Evolutionary conservation across 2,797 vertebrate genomes (phyloP).

Genomic region (Odontamblyopus lacepedii): DNA sequence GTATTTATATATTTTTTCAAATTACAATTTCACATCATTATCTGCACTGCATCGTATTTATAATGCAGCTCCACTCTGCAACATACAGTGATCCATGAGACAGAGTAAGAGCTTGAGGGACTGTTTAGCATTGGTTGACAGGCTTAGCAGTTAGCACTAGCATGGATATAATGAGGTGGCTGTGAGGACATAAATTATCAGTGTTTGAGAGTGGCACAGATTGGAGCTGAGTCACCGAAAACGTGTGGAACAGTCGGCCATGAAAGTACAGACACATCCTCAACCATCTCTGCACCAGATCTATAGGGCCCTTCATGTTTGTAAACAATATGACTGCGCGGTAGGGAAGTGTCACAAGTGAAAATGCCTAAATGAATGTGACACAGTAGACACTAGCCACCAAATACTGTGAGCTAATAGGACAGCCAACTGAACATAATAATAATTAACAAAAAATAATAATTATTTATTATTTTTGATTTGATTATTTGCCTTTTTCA

Average conservation of each 20-base stretch:
- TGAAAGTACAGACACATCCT: slow-evolving; percentile 36
- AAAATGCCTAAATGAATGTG: neutral
- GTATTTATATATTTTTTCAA: no score
- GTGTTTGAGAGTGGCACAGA: slow-evolving; percentile 63
- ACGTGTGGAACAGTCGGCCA: slow-evolving; percentile 45
- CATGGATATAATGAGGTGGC: slow-evolving; percentile 47
- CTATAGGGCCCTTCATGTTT: neutral
- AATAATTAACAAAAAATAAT: no score
- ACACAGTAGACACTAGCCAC: neutral
- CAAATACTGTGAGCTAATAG: neutral
- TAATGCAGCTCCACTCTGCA: neutral
- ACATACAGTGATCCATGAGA: slow-evolving; percentile 25
- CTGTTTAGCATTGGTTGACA: slow-evolving; percentile 41
- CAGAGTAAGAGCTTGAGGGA: slow-evolving; percentile 51
- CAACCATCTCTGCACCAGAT: slow-evolving; percentile 19
- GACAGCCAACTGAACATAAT: neutral
- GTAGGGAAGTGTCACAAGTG: neutral
- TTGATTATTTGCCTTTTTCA: neutral
- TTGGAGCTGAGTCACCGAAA: slow-evolving; percentile 67
- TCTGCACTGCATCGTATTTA: neutral
- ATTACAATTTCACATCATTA: no score
- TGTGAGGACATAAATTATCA: slow-evolving; percentile 66
- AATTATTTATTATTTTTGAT: no score
- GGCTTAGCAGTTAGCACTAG: slow-evolving; percentile 38
- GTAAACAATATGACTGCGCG: neutral